These are phyloP conservation scores for Brotula barbata DNA, from an alignment of 2,797 vertebrate genomes.

Conservation along the genomic window DNA sequence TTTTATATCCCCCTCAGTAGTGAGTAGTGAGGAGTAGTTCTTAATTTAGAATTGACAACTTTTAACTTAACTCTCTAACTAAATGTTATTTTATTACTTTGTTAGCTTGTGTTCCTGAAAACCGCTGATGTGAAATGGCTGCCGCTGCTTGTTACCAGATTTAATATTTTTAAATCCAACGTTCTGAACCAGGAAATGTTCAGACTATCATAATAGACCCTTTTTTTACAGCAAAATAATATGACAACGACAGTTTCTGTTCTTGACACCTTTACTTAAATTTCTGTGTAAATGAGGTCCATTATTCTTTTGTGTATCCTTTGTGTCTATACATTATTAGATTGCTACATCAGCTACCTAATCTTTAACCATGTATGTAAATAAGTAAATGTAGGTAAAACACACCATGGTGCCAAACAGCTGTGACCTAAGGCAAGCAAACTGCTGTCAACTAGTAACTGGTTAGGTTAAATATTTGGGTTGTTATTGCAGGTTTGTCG, in stretches of 20 bases:
- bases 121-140: neutral
- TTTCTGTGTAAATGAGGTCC: neutral
- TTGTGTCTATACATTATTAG: neutral
- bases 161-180: neutral
- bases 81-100: neutral
- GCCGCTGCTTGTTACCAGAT: no score
- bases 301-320: slow-evolving; percentile 7
- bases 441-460: neutral
- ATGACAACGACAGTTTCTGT: neutral
- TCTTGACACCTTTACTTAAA: neutral
- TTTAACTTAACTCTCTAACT: neutral
- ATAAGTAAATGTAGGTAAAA: neutral
- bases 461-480: neutral
- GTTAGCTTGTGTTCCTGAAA: neutral
- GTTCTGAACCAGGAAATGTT: neutral
- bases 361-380: neutral
- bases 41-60: neutral
- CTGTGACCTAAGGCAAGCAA: slow-evolving; percentile 1
- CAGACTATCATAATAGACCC: neutral
- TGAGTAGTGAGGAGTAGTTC: neutral
- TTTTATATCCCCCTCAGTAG: no score
- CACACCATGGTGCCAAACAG: slow-evolving; percentile 4
- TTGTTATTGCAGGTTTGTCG: slow-evolving; percentile 12
- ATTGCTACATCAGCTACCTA: neutral
- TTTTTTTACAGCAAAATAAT: no score